Evolutionary conservation across 2,113 vertebrate genomes (phyloP).

Genomic region (Silurus glanis): DNA sequence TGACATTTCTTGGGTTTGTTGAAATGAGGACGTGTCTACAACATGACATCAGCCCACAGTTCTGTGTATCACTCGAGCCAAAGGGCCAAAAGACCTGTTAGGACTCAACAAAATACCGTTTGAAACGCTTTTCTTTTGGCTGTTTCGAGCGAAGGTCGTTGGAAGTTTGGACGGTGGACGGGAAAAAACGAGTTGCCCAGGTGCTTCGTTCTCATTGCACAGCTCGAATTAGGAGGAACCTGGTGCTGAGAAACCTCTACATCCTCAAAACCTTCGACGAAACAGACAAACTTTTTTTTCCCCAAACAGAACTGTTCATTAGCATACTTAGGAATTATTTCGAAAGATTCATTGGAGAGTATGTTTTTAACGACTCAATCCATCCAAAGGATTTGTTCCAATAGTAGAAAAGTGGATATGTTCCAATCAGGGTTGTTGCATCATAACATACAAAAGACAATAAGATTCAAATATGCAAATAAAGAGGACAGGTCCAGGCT

Average conservation of each 20-base stretch:
- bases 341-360: background rate
- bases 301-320: background rate
- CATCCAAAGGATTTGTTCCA: background rate
- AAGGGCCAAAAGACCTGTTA: background rate
- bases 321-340: too few relatives aligned
- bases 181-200: background rate
- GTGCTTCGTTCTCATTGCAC: background rate
- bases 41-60: background rate
- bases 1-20: background rate
- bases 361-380: background rate
- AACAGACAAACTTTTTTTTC: background rate
- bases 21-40: background rate
- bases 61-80: background rate
- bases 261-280: too few relatives aligned
- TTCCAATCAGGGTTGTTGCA: background rate
- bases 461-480: background rate
- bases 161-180: background rate
- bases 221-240: background rate
- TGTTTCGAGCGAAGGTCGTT: slow-evolving; percentile 9
- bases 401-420: background rate
- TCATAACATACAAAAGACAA: background rate
- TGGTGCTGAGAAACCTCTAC: background rate
- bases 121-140: background rate
- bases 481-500: too few relatives aligned
- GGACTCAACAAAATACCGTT: background rate